Evolutionary conservation across 2,888 invertebrate genomes (phyloP), one percentile per base, ranked within the genome.

Genomic region (Diabrotica balteata): DNA sequence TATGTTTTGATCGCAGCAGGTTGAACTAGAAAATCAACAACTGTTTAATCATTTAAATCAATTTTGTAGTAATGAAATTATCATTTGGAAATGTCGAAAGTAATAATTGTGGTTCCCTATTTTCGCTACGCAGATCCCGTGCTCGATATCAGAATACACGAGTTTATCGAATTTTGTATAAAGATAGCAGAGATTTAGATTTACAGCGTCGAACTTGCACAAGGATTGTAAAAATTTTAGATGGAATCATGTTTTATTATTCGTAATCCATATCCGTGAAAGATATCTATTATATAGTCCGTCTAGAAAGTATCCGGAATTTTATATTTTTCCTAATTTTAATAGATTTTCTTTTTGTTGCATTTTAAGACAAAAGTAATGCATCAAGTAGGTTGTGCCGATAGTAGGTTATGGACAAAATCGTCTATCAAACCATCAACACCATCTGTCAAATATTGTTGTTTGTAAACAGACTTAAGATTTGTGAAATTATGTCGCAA

Each of bases 11-110:
- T 32, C 32, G 32, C 5, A 32, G 32, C 32, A 32, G 32, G 47
- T 10, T 10, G 10, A 10, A 9, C 32, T 47, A 47, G 2, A 47
- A 8, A 4, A 47, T 47, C 10, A 47, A 9, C 47, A 8, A 47
- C 47, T 8, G 10, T 47, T 47, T 47, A 47, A 9, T 10, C 8
- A 7, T 47, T 47, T 47, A 47, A 47, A 47, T 47, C 8, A 47
- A 45, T 57, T 43, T 57, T 45, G 11, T 9, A 44, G 10, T 43
- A 44, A 54, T 57, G 7, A 57, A 57, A 45, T 44, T 57, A 57
- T 57, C 55, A 57, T 57, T 45, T 45, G n/a, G 8, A 5, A 57
- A 57, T 57, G 55, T 57, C 45, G 45, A 57, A 45, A 57, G 17
- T 57, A 45, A 45, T 45, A 7, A 32, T 32, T 32, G 43, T 57